These are phyloP conservation scores for Podilymbus podiceps DNA, from an alignment of 2,113 vertebrate genomes.

Conservation along the genomic window DNA sequence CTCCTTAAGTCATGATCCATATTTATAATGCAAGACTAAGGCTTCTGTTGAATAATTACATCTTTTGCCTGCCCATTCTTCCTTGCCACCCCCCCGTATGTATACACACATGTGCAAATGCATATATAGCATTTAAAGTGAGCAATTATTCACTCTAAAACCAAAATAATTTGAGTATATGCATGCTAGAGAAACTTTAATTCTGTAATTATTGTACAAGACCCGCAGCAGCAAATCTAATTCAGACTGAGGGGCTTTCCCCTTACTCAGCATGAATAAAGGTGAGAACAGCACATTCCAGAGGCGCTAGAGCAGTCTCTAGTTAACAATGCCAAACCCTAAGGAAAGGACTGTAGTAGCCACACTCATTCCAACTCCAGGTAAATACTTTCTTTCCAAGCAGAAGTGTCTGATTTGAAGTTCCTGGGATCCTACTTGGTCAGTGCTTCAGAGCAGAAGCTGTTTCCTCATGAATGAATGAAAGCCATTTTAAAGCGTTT, in stretches of 20 bases:
- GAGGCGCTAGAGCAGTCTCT: background rate
- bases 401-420: background rate
- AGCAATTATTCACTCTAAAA: constrained; percentile 45
- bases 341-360: background rate
- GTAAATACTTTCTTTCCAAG: background rate
- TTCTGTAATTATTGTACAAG: background rate
- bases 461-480: background rate
- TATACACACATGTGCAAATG: background rate
- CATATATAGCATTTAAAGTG: constrained; percentile 32
- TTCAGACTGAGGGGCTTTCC: background rate
- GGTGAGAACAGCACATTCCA: background rate
- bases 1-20: constrained; percentile 61
- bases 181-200: background rate
- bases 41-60: constrained; percentile 34
- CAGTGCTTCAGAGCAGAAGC: background rate
- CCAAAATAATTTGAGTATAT: constrained; percentile 11
- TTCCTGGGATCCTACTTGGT: background rate
- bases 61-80: background rate
- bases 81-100: background rate
- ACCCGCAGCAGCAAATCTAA: background rate
- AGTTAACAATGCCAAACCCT: background rate
- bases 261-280: background rate
- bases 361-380: background rate
- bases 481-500: background rate
- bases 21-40: constrained; percentile 61